These are phyloP conservation scores for Coendou prehensilis DNA, from an alignment of 2,797 vertebrate species.

Conservation along the genomic window DNA sequence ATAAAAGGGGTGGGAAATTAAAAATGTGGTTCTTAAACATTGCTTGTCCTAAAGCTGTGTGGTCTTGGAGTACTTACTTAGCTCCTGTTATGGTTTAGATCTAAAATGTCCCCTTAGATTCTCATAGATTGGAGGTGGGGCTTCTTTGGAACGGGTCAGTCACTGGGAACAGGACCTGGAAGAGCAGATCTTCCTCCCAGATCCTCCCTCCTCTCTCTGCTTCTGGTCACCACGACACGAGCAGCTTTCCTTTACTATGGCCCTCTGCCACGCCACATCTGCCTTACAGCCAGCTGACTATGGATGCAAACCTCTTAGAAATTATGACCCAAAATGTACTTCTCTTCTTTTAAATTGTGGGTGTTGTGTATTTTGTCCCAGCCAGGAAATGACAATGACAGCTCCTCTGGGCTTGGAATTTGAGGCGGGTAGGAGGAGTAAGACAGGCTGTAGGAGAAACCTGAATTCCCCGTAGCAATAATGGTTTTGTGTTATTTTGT, in stretches of 20 bases:
- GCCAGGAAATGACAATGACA: neutral
- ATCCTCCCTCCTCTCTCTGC: neutral
- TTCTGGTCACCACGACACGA: neutral
- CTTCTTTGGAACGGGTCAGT: neutral
- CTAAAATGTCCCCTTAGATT: neutral
- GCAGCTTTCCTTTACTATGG: too few species aligned
- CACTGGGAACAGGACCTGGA: neutral
- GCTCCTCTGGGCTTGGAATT: neutral
- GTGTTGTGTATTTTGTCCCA: neutral
- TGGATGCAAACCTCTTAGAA: neutral
- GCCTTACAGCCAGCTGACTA: neutral
- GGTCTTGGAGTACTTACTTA: neutral
- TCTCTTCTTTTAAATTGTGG: neutral
- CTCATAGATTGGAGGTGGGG: neutral
- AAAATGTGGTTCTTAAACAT: neutral
- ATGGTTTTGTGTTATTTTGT: neutral
- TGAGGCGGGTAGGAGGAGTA: neutral
- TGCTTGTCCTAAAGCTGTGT: neutral
- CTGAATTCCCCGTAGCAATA: neutral
- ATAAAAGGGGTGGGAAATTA: constrained; percentile 6
- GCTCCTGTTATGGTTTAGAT: neutral
- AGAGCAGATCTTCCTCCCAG: neutral
- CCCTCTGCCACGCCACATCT: neutral
- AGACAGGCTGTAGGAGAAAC: neutral
- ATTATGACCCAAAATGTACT: neutral